Evolutionary conservation across 2,888 invertebrate species (phyloP).

Genomic region (Caenorhabditis drosophilae): DNA sequence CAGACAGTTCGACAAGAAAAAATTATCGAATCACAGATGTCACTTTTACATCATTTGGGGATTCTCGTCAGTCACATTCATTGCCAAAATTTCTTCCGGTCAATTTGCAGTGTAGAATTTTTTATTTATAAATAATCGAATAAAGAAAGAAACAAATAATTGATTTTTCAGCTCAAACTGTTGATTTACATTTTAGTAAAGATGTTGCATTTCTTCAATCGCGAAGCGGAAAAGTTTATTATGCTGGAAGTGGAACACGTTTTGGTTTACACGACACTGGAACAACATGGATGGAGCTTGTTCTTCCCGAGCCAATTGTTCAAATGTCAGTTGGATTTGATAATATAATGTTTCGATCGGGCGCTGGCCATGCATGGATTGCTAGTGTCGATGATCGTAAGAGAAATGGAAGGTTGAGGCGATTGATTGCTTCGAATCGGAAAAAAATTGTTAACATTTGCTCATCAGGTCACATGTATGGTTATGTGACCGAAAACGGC

Average conservation of each 20-base stretch:
- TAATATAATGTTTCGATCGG: conserved; percentile 59
- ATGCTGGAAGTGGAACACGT: conserved; percentile 83
- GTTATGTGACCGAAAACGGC: conserved; percentile 87
- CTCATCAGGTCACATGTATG: conserved; percentile 92
- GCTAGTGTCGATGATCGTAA: conserved; percentile 56
- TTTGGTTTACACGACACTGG: conserved; percentile 73
- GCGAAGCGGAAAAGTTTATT: conserved; percentile 88
- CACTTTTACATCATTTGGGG: conserved; percentile 56
- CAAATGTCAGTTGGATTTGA: conserved; percentile 55
- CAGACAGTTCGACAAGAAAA: conserved; percentile 36
- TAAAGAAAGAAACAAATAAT: too few relatives aligned
- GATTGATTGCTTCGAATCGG: conserved; percentile 38
- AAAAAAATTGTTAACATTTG: conserved; percentile 75
- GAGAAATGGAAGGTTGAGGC: conserved; percentile 36
- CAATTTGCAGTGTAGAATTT: conserved; percentile 50
- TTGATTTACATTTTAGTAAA: conserved; percentile 86
- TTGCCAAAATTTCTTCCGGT: conserved; percentile 52
- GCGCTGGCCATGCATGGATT: conserved; percentile 62
- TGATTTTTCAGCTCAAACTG: conserved; percentile 69
- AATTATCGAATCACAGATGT: conserved; percentile 54
- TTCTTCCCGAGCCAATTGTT: conserved; percentile 61
- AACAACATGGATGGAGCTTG: conserved; percentile 59
- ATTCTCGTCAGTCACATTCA: conserved; percentile 43
- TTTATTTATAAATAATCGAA: neutral
- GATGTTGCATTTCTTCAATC: conserved; percentile 90